phyloP scores from a whole-genome alignment of 2,888 invertebrate species.

The Eledona agricola region DNA sequence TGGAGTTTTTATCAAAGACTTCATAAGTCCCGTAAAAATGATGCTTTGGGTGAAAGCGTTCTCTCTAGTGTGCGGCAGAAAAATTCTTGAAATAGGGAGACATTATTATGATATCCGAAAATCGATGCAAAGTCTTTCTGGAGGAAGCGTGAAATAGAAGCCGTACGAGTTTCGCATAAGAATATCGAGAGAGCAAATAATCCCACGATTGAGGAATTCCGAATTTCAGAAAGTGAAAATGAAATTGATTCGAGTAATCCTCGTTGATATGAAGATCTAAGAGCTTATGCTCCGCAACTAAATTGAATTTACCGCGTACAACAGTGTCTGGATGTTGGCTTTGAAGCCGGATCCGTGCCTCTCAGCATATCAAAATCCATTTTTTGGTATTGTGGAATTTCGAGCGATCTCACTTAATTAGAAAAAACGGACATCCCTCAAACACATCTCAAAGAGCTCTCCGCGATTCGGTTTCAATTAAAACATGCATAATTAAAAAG shows the following conservation, averaged over 20 bases:
- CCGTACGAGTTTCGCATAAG: constrained; percentile 36
- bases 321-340: constrained; percentile 36
- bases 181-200: constrained; percentile 43
- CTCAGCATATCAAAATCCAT: constrained; percentile 35
- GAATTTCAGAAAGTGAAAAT: constrained; percentile 47
- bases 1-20: too few relatives aligned
- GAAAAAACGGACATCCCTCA: constrained; percentile 29
- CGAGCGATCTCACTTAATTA: constrained; percentile 25
- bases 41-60: too few relatives aligned
- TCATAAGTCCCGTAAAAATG: too few relatives aligned
- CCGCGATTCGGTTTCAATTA: constrained; percentile 44
- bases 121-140: too few relatives aligned
- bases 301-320: constrained; percentile 45
- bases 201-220: constrained; percentile 41
- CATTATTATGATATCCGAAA: too few relatives aligned
- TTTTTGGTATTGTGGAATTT: constrained; percentile 27
- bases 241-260: constrained; percentile 49
- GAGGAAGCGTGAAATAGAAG: constrained; percentile 8
- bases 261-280: constrained; percentile 45
- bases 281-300: constrained; percentile 45
- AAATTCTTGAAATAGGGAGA: too few relatives aligned
- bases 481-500: constrained; percentile 46
- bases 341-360: constrained; percentile 39
- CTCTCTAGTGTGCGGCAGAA: too few relatives aligned
- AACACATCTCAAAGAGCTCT: constrained; percentile 38